Percentiles rank a stretch among this genome's conserved stretches.
These are phyloP conservation scores for Pelvicachromis taeniatus DNA, from an alignment of 2,113 vertebrate genomes.

Conservation along the genomic window DNA sequence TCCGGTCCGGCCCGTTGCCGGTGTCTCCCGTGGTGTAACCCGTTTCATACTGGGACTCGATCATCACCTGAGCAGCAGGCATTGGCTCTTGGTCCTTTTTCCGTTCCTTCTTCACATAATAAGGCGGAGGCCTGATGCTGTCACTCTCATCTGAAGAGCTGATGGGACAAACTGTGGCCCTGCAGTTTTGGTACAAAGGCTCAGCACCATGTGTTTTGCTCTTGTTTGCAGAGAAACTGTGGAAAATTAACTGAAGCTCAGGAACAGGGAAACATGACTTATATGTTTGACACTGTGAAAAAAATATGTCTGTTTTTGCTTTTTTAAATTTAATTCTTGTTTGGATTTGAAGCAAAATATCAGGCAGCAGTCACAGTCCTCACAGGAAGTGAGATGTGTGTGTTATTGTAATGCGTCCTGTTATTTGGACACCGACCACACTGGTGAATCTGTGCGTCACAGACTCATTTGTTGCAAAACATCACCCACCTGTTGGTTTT, in stretches of 20 bases:
- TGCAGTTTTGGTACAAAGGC: slow-evolving; percentile 32
- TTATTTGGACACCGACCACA: no score
- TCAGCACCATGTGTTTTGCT: not conserved
- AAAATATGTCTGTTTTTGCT: not conserved
- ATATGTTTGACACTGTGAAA: not conserved
- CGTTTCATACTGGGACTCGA: slow-evolving; percentile 76
- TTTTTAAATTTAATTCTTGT: not conserved
- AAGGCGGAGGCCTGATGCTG: not conserved
- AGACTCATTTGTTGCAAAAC: not conserved
- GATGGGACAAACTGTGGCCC: slow-evolving; percentile 27
- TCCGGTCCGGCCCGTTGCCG: slow-evolving; percentile 65
- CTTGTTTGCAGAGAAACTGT: slow-evolving; percentile 5
- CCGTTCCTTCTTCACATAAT: slow-evolving; percentile 23
- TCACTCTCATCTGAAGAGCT: slow-evolving; percentile 58
- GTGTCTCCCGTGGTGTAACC: slow-evolving; percentile 81
- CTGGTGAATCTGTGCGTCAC: not conserved
- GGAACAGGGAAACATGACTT: not conserved
- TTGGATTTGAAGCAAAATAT: not conserved
- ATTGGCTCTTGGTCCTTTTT: not conserved
- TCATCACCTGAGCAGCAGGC: slow-evolving; percentile 33
- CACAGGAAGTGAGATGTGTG: not conserved
- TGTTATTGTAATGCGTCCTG: not conserved
- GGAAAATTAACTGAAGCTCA: not conserved
- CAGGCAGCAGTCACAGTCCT: not conserved
- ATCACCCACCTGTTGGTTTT: slow-evolving; percentile 62